phyloP scores from a whole-genome alignment of 2,113 vertebrate species.

The Megaceryle torquata region DNA sequence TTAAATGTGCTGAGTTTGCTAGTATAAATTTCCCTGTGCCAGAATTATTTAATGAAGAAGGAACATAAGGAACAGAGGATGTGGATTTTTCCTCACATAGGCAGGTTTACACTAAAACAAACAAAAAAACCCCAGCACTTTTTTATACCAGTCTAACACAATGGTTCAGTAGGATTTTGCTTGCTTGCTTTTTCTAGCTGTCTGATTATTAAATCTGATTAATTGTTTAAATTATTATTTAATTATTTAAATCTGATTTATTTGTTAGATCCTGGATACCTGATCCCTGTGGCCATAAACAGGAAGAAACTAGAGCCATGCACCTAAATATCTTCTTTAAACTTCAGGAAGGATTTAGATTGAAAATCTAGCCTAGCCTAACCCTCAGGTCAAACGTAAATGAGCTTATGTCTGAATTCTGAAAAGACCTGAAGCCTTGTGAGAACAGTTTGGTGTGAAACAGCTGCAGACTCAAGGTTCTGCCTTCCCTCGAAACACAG shows the following conservation, averaged over 20 bases:
- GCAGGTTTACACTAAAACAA: not conserved
- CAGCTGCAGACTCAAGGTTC: not conserved
- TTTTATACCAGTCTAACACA: not conserved
- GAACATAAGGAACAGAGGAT: not conserved
- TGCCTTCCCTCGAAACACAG: not conserved
- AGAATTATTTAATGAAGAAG: not conserved
- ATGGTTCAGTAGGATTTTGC: not conserved
- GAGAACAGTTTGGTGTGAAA: not conserved
- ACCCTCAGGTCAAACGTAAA: not conserved
- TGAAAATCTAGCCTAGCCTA: not conserved
- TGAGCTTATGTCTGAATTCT: not conserved
- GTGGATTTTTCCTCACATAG: not conserved
- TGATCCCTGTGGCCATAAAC: not conserved
- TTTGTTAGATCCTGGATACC: not conserved
- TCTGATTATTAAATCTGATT: too few relatives aligned
- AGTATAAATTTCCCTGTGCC: not conserved
- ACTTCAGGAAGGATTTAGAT: not conserved
- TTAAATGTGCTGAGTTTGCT: not conserved
- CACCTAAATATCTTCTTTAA: not conserved
- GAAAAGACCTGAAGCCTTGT: not conserved
- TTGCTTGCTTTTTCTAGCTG: not conserved
- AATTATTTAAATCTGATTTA: not conserved
- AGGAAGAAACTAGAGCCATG: not conserved
- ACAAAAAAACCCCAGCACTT: too few relatives aligned
- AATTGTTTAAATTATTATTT: too few relatives aligned